These are phyloP conservation scores for Caerostris darwini DNA, from an alignment of 1,140 invertebrate species.

Conservation along the genomic window DNA sequence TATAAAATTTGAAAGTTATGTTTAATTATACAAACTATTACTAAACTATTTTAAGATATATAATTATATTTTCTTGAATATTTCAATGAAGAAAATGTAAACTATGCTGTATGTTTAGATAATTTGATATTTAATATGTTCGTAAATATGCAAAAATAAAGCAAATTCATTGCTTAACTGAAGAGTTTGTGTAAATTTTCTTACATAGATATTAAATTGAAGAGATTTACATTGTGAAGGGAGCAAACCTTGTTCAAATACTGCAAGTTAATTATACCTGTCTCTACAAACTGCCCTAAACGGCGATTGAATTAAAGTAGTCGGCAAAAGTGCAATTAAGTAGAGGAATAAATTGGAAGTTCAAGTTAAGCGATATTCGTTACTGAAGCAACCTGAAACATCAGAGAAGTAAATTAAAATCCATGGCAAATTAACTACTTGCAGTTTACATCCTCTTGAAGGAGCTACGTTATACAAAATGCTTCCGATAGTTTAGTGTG, in stretches of 20 bases:
- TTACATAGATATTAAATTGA: neutral
- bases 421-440: neutral
- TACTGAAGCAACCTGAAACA: neutral
- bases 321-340: slow-evolving; percentile 18
- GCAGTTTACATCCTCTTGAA: neutral
- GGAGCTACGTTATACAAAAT: neutral
- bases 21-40: too few relatives aligned
- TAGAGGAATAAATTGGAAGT: neutral
- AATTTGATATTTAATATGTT: too few relatives aligned
- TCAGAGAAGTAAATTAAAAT: neutral
- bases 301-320: neutral
- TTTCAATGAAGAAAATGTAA: too few relatives aligned
- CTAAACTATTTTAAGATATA: too few relatives aligned
- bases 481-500: neutral
- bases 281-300: neutral
- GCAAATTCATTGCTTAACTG: too few relatives aligned
- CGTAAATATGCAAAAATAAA: too few relatives aligned
- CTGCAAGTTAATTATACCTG: slow-evolving; percentile 7
- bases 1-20: too few relatives aligned
- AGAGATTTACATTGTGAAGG: neutral
- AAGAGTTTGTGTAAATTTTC: neutral
- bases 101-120: too few relatives aligned
- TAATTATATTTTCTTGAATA: too few relatives aligned
- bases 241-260: neutral
- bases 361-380: neutral